Evolutionary conservation across 2,888 invertebrate genomes (phyloP).

Genomic region (Glyphotaelius pellucidus): DNA sequence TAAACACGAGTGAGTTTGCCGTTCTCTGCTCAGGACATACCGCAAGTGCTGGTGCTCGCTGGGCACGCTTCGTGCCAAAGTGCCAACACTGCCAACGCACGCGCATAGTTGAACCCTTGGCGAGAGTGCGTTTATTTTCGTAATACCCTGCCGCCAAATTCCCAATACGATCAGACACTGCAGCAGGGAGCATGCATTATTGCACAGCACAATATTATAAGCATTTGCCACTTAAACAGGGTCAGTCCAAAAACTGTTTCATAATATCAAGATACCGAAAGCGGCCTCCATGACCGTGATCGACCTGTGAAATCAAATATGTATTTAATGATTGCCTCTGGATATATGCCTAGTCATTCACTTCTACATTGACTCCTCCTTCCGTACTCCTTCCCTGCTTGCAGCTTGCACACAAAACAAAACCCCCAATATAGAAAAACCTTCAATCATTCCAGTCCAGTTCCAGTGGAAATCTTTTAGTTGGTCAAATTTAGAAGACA

Average conservation of each 20-base stretch:
- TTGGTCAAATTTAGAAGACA: background rate
- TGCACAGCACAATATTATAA: background rate
- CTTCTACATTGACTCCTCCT: background rate
- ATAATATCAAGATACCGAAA: background rate
- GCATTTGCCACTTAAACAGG: background rate
- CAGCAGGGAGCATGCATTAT: background rate
- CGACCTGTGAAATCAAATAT: background rate
- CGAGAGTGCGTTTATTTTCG: slow-evolving; percentile 21
- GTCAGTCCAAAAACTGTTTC: background rate
- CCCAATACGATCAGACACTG: background rate
- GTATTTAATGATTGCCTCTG: background rate
- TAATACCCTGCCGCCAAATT: background rate
- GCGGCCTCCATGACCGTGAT: too few species aligned
- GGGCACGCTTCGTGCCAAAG: background rate
- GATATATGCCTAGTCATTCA: background rate
- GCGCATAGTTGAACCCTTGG: slow-evolving; percentile 10
- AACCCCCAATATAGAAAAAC: background rate
- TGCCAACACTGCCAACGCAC: background rate
- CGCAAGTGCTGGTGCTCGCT: background rate
- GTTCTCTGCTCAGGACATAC: background rate
- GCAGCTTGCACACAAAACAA: background rate
- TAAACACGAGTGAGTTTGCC: background rate
- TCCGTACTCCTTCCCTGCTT: background rate
- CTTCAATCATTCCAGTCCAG: background rate
- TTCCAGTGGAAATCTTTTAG: background rate